Percentiles rank a stretch among this genome's conserved stretches.
phyloP scores from a whole-genome alignment of 1,140 invertebrate genomes.

The Watersipora subatra region DNA sequence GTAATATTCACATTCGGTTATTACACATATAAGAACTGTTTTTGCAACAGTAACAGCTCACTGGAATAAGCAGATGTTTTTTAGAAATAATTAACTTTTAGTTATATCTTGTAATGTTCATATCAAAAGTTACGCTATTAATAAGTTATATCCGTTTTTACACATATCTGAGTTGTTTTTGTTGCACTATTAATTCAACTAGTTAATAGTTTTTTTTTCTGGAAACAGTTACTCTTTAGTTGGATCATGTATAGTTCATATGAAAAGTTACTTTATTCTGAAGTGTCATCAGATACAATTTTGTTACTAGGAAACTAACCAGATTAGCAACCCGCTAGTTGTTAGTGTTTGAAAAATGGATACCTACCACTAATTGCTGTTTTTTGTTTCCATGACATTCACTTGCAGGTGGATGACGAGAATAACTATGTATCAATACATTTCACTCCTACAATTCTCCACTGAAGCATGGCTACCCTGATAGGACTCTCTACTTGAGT shows the following conservation, averaged over 20 bases:
- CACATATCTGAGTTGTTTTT: no score
- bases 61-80: not conserved
- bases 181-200: no score
- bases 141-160: no score
- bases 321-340: not conserved
- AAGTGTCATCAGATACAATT: not conserved
- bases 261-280: not conserved
- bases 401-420: constrained; percentile 37
- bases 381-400: not conserved
- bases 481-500: constrained; percentile 63
- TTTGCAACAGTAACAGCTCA: not conserved
- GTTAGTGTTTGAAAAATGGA: not conserved
- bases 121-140: no score
- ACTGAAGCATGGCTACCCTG: constrained; percentile 96
- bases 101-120: no score
- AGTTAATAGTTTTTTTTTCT: no score
- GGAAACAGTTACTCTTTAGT: not conserved
- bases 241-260: not conserved
- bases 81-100: not conserved
- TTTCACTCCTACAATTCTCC: constrained; percentile 96
- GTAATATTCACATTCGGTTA: not conserved
- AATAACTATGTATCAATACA: constrained; percentile 54
- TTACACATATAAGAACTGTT: not conserved
- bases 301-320: not conserved
- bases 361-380: no score